Evolutionary conservation across 2,113 vertebrate species (phyloP), one percentile per base, ranked within the genome.

Genomic region (Mugil cephalus): DNA sequence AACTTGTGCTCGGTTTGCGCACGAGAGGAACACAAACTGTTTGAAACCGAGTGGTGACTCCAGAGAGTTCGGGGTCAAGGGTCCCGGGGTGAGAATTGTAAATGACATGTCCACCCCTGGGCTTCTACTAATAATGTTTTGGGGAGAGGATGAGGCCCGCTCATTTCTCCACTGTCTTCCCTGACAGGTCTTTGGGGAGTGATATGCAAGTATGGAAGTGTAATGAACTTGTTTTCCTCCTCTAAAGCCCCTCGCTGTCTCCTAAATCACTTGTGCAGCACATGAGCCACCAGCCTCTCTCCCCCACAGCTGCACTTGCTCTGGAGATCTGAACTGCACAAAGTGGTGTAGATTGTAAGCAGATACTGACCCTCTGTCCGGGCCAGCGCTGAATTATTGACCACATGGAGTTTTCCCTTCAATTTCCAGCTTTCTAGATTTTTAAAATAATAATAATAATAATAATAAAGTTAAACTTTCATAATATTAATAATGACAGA

Each of bases 141-240:
- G 80, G 79, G 80, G 73, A 82, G 80, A 75, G 83, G 79, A 87
- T 74, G 75, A 80, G 85, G 90, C 83, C 88, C 73, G 69, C 80
- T 88, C 71, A 79, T 92, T 92, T 88, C 85, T 91, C 86, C 86
- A 84, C 87, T 79, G 87, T 88, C 89, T 83, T 89, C 78, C 75
- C 40, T 79, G 88, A 89, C 87, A 77, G 69, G 83, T 90, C 92
- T 91, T 90, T 62, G 73, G 93, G 93, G 93, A 94, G 90, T 72
- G 83, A 93, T 93, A 85, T 86, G 87, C 87, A 90, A 91, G 92
- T 82, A 91, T 90, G 89, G 87, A 92, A 87, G 87, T 90, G 90
- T 93, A 93, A 93, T 93, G 91, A 93, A 94, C 92, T 93, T 84
- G 87, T 93, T 93, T 92, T 90, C 89, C 82, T 90, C 89, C 84